A percentile compares a stretch with the other conserved stretches of the same genome.
phyloP scores from a whole-genome alignment of 2,113 vertebrate species.

The Plecturocebus donacophilus region DNA sequence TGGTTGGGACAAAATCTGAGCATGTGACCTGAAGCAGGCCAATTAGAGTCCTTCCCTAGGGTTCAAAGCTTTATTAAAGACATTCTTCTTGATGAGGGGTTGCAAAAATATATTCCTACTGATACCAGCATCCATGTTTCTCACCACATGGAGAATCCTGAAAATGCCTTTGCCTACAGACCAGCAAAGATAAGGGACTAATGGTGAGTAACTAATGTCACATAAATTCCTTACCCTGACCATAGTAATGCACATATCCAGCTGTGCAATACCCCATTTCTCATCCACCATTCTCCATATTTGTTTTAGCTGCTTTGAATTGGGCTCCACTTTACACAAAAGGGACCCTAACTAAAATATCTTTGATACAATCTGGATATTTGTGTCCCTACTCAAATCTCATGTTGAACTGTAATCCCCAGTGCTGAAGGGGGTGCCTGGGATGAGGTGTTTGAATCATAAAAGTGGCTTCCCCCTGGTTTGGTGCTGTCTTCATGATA shows the following conservation, averaged over 20 bases:
- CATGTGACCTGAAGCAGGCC: neutral
- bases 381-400: no score
- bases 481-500: no score
- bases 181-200: neutral
- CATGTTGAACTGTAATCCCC: no score
- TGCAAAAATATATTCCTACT: neutral
- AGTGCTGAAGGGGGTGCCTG: no score
- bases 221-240: neutral
- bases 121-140: neutral
- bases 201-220: neutral
- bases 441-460: no score
- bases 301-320: neutral
- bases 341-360: neutral
- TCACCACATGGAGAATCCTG: neutral
- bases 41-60: neutral
- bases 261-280: neutral
- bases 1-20: neutral
- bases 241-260: neutral
- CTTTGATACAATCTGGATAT: neutral
- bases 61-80: neutral
- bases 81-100: neutral
- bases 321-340: neutral
- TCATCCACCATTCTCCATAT: neutral
- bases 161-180: neutral
- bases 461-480: no score